phyloP scores from a whole-genome alignment of 2,113 vertebrate species.

The Silurus meridionalis region DNA sequence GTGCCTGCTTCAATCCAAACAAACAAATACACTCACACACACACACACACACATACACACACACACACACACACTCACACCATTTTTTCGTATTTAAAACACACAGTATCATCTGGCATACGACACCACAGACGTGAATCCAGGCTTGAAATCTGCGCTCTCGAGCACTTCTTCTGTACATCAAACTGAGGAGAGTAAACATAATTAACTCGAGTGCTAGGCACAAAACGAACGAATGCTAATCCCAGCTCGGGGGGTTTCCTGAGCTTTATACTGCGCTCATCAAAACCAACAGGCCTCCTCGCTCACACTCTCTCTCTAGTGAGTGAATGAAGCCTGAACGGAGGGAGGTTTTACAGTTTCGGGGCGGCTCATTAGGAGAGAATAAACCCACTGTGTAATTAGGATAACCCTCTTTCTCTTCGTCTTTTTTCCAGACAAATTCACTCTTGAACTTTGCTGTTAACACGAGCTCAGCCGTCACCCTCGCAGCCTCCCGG shows the following conservation, averaged over 20 bases:
- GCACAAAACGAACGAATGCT: slow-evolving; percentile 41
- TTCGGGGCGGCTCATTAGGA: slow-evolving; percentile 41
- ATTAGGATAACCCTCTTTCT: slow-evolving; percentile 46
- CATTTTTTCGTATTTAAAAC: background rate
- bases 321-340: slow-evolving; percentile 19
- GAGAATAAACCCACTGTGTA: slow-evolving; percentile 46
- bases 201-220: slow-evolving; percentile 45
- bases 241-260: slow-evolving; percentile 49
- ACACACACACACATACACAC: background rate
- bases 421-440: slow-evolving; percentile 10
- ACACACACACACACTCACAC: background rate
- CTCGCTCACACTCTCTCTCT: slow-evolving; percentile 17
- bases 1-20: background rate
- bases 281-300: slow-evolving; percentile 44
- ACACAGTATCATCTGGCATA: slow-evolving; percentile 23
- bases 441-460: slow-evolving; percentile 57
- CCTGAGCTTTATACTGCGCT: slow-evolving; percentile 37
- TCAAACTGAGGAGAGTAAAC: slow-evolving; percentile 49
- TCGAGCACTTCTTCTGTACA: slow-evolving; percentile 21
- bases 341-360: slow-evolving; percentile 25
- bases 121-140: background rate
- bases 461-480: slow-evolving; percentile 51
- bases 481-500: slow-evolving; percentile 25
- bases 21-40: background rate
- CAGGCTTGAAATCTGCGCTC: slow-evolving; percentile 19